Evolutionary conservation across 2,797 vertebrate species (phyloP), one percentile per base, ranked within the genome.

Genomic region (Chiroxiphia lanceolata): DNA sequence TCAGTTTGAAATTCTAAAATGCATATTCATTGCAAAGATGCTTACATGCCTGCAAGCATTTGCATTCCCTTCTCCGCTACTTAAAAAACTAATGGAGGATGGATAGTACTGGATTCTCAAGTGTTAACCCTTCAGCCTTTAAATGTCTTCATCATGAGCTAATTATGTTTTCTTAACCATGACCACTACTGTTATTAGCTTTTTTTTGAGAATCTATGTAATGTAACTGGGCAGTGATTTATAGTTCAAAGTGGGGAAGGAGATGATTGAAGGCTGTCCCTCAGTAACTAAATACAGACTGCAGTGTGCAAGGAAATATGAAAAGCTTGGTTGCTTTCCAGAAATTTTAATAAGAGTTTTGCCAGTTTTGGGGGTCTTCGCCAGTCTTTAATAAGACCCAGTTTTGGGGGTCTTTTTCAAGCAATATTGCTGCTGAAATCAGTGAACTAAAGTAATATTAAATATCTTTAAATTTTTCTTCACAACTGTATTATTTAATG

Each of bases 201-300:
- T 34, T 57, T 31, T 25, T 2, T 61, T 79, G 15, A 86, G 17
- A 61, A 47, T 36, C 16, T 67, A 13, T 54, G 54, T 92, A 50
- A 77, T 87, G 56, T 26, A 81, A 90, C 79, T 95, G 86, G 48
- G n/a, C 67, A 90, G 36, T 92, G 59, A 93, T 90, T 91, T 93
- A 56, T 64, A 90, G 47, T 70, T 89, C 44, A n/a, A 65, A 77
- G 38, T 54, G 53, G 34, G 54, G 47, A 79, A 79, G 38, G 26
- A 86, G 21, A 33, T 81, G 33, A 78, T 74, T 90, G 67, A 96
- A 87, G 18, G 17, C 45, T 87, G 20, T 77, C 40, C 26, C 42
- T 87, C 68, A 61, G 36, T 79, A 72, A 40, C 59, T 57, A 92
- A 88, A 51, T 69, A 44, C 59, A 89, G 56, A 83, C 9, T 42